These are phyloP conservation scores for Machimus atricapillus DNA, from an alignment of 2,888 invertebrate genomes.

Conservation along the genomic window DNA sequence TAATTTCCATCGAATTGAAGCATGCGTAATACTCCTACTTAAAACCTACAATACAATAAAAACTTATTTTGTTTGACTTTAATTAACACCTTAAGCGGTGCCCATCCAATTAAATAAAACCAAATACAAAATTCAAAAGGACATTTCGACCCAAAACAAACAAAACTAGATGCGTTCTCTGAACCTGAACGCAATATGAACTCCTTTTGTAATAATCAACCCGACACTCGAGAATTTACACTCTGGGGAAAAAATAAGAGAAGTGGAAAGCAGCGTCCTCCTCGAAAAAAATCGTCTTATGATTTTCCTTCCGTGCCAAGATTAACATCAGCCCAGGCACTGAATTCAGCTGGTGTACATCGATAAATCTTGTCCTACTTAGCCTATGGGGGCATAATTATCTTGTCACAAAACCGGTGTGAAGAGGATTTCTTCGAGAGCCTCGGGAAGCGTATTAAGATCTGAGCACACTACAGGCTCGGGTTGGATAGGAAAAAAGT, in stretches of 20 bases:
- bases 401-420: slow-evolving; percentile 31
- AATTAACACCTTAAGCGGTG: not conserved
- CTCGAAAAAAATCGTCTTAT: not conserved
- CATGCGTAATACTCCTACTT: not conserved
- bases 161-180: not conserved
- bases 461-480: not conserved
- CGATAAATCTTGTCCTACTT: slow-evolving; percentile 35
- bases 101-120: not conserved
- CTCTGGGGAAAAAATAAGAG: not conserved
- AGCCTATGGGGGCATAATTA: slow-evolving; percentile 31
- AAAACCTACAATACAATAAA: not conserved
- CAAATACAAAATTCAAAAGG: not conserved
- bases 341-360: slow-evolving; percentile 15
- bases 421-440: slow-evolving; percentile 17
- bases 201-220: slow-evolving; percentile 22
- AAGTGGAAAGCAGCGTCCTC: not conserved
- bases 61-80: not conserved
- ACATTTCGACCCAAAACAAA: not conserved
- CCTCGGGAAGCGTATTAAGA: not conserved
- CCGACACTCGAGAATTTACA: slow-evolving; percentile 19
- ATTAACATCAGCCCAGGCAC: not conserved
- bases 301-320: slow-evolving; percentile 1
- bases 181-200: not conserved
- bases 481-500: not conserved
- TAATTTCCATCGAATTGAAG: not conserved